These are phyloP conservation scores for Geodia barretti DNA, from an alignment of 37 sponge, comb jelly and placozoan species.

Conservation along the genomic window DNA sequence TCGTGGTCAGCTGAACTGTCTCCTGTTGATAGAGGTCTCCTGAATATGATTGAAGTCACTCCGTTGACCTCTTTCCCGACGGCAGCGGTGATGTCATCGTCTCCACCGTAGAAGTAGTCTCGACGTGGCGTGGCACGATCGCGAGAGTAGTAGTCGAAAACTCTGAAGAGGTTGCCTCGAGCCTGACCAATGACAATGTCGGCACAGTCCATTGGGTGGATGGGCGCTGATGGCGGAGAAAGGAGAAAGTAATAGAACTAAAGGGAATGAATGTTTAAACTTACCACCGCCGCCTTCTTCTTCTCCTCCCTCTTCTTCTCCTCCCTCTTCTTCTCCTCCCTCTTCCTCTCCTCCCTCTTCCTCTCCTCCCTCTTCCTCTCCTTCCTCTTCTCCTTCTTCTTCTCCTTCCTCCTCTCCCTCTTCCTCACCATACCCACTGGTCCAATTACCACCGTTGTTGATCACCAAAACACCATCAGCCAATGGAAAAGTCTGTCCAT, in stretches of 20 bases:
- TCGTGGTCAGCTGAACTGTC: conserved; percentile 43
- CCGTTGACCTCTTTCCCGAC: conserved; percentile 57
- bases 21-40: conserved; percentile 29
- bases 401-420: conserved; percentile 14
- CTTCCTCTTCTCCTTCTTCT: conserved; percentile 33
- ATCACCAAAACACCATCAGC: neutral
- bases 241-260: neutral
- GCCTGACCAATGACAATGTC: conserved; percentile 76
- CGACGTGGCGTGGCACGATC: conserved; percentile 66
- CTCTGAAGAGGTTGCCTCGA: conserved; percentile 33
- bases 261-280: neutral
- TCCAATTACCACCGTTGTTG: conserved; percentile 27
- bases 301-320: conserved; percentile 24
- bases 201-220: conserved; percentile 78
- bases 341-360: conserved; percentile 20
- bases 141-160: conserved; percentile 83
- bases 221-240: neutral
- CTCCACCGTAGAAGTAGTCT: conserved; percentile 69
- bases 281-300: conserved; percentile 39
- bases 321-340: conserved; percentile 42
- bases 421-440: conserved; percentile 25
- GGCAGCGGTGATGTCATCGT: conserved; percentile 63
- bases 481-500: neutral
- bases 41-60: conserved; percentile 51
- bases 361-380: conserved; percentile 22